Conservation (phyloP, 2,888 invertebrate genomes). For the Aradus depressus region DNA sequence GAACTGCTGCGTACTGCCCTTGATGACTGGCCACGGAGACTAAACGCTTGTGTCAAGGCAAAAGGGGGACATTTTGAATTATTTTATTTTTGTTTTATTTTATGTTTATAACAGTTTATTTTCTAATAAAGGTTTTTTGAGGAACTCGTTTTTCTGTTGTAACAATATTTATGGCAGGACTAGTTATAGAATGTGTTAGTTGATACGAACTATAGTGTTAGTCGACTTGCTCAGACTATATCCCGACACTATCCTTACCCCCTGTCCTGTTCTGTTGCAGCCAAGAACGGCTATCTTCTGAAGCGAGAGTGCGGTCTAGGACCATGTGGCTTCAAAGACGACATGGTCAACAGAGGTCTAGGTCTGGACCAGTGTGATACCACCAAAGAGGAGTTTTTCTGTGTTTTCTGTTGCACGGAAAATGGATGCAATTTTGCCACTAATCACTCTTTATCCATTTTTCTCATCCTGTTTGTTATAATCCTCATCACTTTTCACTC, state of each 20-base stretch:
- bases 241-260: background rate
- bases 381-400: constrained; percentile 38
- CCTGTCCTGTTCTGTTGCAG: constrained; percentile 33
- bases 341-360: constrained; percentile 36
- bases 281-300: constrained; percentile 36
- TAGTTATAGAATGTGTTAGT: too few relatives aligned
- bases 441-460: background rate
- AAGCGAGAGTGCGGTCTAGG: constrained; percentile 40
- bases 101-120: too few relatives aligned
- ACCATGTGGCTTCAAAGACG: constrained; percentile 39
- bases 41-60: too few relatives aligned
- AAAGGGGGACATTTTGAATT: too few relatives aligned
- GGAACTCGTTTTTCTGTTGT: too few relatives aligned
- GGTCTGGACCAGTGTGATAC: constrained; percentile 39
- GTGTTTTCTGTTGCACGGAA: constrained; percentile 38
- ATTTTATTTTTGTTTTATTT: too few relatives aligned
- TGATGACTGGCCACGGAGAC: too few relatives aligned
- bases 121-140: too few relatives aligned
- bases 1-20: too few relatives aligned
- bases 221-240: too few relatives aligned
- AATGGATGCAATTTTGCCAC: constrained; percentile 38
- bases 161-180: too few relatives aligned
- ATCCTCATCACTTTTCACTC: background rate
- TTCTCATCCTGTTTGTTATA: background rate
- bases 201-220: too few relatives aligned